Conservation (phyloP, 2,113 vertebrate species). For the Chaenogobius annularis region DNA sequence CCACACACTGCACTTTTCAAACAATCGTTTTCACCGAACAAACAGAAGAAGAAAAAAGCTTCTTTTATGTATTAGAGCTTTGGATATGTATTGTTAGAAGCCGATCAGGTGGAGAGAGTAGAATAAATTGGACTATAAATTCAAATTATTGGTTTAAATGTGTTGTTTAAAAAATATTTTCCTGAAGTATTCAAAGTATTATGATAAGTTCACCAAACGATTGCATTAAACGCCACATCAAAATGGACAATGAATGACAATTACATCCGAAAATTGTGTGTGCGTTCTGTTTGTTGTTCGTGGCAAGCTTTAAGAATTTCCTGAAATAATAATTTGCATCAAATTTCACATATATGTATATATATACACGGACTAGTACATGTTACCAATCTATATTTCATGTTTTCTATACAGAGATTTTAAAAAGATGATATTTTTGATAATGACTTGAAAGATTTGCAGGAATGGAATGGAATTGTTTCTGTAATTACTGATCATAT, state of each 20-base stretch:
- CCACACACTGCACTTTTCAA: too few relatives aligned
- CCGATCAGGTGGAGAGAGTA: too few relatives aligned
- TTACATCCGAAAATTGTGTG: conserved; percentile 9
- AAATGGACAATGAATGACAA: background rate
- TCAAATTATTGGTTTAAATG: too few relatives aligned
- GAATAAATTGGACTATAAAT: too few relatives aligned
- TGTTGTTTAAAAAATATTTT: too few relatives aligned
- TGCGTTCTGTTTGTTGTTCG: conserved; percentile 20
- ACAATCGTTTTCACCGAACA: too few relatives aligned
- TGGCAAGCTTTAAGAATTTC: conserved; percentile 63
- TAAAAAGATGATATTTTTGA: conserved; percentile 81
- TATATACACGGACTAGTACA: conserved; percentile 40
- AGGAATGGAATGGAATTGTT: conserved; percentile 42
- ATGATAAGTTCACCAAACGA: too few relatives aligned
- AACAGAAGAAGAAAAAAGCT: too few relatives aligned
- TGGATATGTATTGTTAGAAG: too few relatives aligned
- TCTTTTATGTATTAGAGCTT: too few relatives aligned
- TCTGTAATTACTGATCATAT: too few relatives aligned
- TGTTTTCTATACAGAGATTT: conserved; percentile 80
- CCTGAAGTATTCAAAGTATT: background rate
- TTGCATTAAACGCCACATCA: background rate
- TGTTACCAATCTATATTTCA: conserved; percentile 63
- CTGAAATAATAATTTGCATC: conserved; percentile 76
- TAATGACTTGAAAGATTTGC: conserved; percentile 69
- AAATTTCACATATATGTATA: conserved; percentile 51